A percentile compares a stretch with the other conserved stretches of the same genome.
These are phyloP conservation scores for Rhynchomys soricoides DNA, from an alignment of 2,113 vertebrate species.

Conservation along the genomic window DNA sequence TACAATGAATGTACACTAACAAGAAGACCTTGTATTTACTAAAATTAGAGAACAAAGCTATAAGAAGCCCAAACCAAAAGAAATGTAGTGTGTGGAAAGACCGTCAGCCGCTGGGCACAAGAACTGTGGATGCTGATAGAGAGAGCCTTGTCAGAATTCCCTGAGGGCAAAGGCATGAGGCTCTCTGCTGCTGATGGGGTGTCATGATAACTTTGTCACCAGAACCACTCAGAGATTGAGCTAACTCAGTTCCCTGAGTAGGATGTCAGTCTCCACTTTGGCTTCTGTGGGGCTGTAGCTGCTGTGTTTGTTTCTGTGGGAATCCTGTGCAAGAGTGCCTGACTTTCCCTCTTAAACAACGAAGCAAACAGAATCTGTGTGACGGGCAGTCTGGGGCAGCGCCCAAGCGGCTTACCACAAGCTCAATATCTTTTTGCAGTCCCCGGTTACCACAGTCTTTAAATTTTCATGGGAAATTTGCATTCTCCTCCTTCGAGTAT, in stretches of 20 bases:
- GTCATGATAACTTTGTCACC: not conserved
- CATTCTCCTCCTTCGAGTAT: conserved; percentile 48
- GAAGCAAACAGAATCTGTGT: not conserved
- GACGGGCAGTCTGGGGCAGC: not conserved
- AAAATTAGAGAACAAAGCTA: not conserved
- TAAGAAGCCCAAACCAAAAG: conserved; percentile 5
- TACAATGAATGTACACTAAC: not conserved
- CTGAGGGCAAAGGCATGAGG: not conserved
- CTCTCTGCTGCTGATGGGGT: not conserved
- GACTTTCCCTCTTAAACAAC: conserved; percentile 13
- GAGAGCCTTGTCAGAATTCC: not conserved
- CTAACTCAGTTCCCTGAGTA: not conserved
- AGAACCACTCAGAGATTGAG: not conserved
- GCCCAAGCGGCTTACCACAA: not conserved
- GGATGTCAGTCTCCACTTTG: not conserved
- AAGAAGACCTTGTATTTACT: not conserved
- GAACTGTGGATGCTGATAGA: not conserved
- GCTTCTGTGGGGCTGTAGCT: not conserved
- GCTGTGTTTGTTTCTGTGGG: conserved; percentile 20
- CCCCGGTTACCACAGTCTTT: conserved; percentile 49
- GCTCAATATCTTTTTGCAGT: conserved; percentile 35
- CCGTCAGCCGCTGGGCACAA: not conserved
- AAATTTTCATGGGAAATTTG: conserved; percentile 64
- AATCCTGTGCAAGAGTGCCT: not conserved
- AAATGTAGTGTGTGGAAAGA: not conserved